A percentile compares a stretch with the other conserved stretches of the same genome.
phyloP scores from a whole-genome alignment of 1,140 invertebrate genomes.

The Drosophila hydei region DNA sequence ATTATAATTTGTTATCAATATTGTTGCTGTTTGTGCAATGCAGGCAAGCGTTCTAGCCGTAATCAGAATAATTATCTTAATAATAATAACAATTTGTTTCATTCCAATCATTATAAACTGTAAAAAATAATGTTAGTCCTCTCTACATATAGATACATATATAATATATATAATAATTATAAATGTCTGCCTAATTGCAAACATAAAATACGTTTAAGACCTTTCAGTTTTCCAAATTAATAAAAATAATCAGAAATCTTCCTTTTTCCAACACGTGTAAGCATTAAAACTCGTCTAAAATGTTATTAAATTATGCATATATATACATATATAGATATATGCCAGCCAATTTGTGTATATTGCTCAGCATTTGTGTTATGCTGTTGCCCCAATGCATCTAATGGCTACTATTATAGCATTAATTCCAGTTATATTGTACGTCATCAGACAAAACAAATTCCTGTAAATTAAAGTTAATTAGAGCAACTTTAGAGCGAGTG shows the following conservation, averaged over 20 bases:
- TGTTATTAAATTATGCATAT: slow-evolving; percentile 16
- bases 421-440: slow-evolving; percentile 50
- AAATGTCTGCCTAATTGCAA: slow-evolving; percentile 12
- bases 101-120: slow-evolving; percentile 33
- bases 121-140: slow-evolving; percentile 51
- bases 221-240: background rate
- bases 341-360: slow-evolving; percentile 69
- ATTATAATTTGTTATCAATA: slow-evolving; percentile 38
- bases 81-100: slow-evolving; percentile 16
- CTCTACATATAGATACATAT: background rate
- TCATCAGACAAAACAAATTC: slow-evolving; percentile 56
- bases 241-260: background rate
- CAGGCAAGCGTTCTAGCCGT: slow-evolving; percentile 1
- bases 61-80: slow-evolving; percentile 19
- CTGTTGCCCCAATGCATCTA: background rate
- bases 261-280: slow-evolving; percentile 5
- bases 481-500: slow-evolving; percentile 32
- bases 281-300: slow-evolving; percentile 17
- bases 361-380: slow-evolving; percentile 11
- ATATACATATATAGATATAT: slow-evolving; percentile 31
- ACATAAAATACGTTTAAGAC: slow-evolving; percentile 3
- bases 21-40: slow-evolving; percentile 22
- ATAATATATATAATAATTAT: slow-evolving; percentile 11
- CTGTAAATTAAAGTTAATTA: slow-evolving; percentile 77
- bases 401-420: slow-evolving; percentile 22